A percentile compares a stretch with the other conserved stretches of the same genome.
phyloP scores from a whole-genome alignment of 2,113 vertebrate genomes.

The Dendropsophus ebraccatus region DNA sequence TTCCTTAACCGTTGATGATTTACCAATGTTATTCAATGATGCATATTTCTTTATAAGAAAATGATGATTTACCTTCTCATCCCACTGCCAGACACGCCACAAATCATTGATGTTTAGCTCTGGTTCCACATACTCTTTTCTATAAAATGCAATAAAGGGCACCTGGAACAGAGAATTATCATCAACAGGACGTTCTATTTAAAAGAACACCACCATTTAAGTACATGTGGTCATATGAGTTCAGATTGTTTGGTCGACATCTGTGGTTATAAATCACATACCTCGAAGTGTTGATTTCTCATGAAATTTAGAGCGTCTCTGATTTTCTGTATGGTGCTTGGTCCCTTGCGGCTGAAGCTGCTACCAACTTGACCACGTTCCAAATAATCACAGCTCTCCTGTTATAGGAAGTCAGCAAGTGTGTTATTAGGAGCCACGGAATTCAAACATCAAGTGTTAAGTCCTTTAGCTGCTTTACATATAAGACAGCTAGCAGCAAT shows the following conservation, averaged over 20 bases:
- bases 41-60: background rate
- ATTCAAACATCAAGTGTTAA: no score
- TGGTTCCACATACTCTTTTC: conserved; percentile 97
- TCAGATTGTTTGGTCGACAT: background rate
- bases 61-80: conserved; percentile 88
- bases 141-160: conserved; percentile 98
- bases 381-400: conserved; percentile 94
- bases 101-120: conserved; percentile 96
- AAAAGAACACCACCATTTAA: background rate
- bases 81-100: conserved; percentile 99
- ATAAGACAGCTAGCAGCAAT: no score
- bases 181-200: background rate
- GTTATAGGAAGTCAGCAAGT: background rate
- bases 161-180: conserved; percentile 75
- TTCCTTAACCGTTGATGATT: no score
- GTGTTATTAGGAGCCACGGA: no score
- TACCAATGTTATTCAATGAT: no score
- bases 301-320: conserved; percentile 98
- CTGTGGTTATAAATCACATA: conserved; percentile 55
- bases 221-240: background rate
- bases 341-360: conserved; percentile 94
- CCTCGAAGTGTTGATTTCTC: conserved; percentile 98
- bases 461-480: no score
- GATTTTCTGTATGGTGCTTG: conserved; percentile 96
- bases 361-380: conserved; percentile 87